Percentiles rank a stretch among this genome's conserved stretches.
Evolutionary conservation across 2,888 invertebrate species (phyloP).

Genomic region (Crepidodera aurea): DNA sequence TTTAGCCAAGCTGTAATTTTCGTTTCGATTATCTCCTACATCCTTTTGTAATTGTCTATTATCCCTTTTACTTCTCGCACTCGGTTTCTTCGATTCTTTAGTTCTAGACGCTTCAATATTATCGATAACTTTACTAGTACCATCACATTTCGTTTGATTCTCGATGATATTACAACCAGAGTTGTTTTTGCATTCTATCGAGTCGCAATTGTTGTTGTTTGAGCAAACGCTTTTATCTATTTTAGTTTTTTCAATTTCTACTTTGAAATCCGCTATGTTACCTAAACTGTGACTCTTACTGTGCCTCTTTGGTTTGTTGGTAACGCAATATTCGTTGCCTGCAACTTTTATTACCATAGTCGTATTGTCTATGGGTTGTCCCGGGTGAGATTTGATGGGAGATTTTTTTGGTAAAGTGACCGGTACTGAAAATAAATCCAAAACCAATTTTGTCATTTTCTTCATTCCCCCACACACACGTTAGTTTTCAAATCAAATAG

Average conservation of each 20-base stretch:
- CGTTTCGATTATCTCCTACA: constrained; percentile 29
- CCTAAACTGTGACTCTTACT: constrained; percentile 60
- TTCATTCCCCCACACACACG: too few species aligned
- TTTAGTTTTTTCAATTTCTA: constrained; percentile 54
- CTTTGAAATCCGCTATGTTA: constrained; percentile 57
- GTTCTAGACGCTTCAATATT: constrained; percentile 4
- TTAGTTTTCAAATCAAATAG: too few species aligned
- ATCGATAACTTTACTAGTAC: constrained; percentile 14
- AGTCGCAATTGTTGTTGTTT: constrained; percentile 37
- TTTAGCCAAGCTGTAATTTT: constrained; percentile 54
- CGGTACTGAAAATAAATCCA: constrained; percentile 40
- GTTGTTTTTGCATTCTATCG: constrained; percentile 33
- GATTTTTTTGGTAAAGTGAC: constrained; percentile 50
- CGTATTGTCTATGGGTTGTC: constrained; percentile 57
- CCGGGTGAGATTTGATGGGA: constrained; percentile 45
- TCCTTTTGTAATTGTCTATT: constrained; percentile 23
- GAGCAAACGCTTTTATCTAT: constrained; percentile 50
- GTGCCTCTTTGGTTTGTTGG: constrained; percentile 56
- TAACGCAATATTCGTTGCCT: constrained; percentile 61
- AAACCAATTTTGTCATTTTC: not conserved
- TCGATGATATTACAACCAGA: constrained; percentile 1
- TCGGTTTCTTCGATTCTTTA: constrained; percentile 17
- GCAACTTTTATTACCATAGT: constrained; percentile 61
- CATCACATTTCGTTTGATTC: constrained; percentile 31
- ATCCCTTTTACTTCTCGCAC: constrained; percentile 7